Percentiles rank a stretch among this genome's conserved stretches.
Evolutionary conservation across 1,140 invertebrate genomes (phyloP).

Genomic region (Danaus plexippus): DNA sequence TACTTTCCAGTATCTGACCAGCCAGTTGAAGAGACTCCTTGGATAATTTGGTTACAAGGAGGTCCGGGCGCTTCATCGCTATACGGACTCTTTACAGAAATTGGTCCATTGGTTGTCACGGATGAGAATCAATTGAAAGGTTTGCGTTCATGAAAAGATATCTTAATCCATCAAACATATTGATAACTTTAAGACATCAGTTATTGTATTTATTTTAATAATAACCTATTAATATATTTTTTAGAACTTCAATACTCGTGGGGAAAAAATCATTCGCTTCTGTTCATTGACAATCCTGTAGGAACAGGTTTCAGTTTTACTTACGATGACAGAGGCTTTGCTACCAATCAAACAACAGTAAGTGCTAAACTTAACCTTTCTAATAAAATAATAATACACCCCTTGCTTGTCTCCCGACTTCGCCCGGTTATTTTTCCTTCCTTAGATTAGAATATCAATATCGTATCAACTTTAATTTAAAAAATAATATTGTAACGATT

Average conservation of each 20-base stretch:
- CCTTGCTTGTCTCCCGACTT: too few relatives aligned
- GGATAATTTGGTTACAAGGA: slow-evolving; percentile 90
- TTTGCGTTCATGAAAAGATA: slow-evolving; percentile 7
- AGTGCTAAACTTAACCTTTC: background rate
- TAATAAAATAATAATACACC: too few relatives aligned
- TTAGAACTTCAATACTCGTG: slow-evolving; percentile 76
- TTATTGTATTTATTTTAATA: background rate
- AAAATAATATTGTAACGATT: too few relatives aligned
- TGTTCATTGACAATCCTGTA: slow-evolving; percentile 92
- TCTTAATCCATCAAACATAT: too few relatives aligned
- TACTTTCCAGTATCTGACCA: slow-evolving; percentile 82
- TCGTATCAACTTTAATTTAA: too few relatives aligned
- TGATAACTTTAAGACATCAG: too few relatives aligned
- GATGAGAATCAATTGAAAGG: slow-evolving; percentile 46
- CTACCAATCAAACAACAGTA: slow-evolving; percentile 75
- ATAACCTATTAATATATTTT: slow-evolving; percentile 19
- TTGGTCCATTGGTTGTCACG: slow-evolving; percentile 74
- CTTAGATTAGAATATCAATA: too few relatives aligned
- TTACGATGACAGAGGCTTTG: slow-evolving; percentile 74
- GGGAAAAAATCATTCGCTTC: slow-evolving; percentile 80
- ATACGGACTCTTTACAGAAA: slow-evolving; percentile 81
- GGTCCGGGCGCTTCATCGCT: slow-evolving; percentile 79
- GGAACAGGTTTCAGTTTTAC: slow-evolving; percentile 86
- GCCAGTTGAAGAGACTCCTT: slow-evolving; percentile 73
- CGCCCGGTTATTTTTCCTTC: too few relatives aligned